Base-by-base conservation (phyloP, 2,113 vertebrate genomes). In the Triplophysa dalaica region DNA sequence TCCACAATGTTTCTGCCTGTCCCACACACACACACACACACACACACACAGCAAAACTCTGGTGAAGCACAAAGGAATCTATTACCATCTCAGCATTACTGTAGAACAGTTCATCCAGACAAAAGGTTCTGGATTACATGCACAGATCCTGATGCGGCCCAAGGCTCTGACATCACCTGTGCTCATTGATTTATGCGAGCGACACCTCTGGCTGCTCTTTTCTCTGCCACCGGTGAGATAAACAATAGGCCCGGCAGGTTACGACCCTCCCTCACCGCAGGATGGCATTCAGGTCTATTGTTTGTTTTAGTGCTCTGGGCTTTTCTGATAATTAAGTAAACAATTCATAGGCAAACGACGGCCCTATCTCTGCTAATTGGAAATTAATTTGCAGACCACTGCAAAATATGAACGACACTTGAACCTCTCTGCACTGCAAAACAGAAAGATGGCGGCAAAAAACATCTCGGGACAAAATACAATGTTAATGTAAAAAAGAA, bases 191-290 rank as follows among this genome's bases (percentile, higher is more conserved):
- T 72, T 67, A 81, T 64, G 60, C 60, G 38, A 56, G 33, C 26
- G 62, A 81, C 79, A 81, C 79, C 79, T 81, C 79, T 48, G 13
- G 38, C 79, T 75, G 70, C 29, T 81, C 79, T 75, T 74, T 81
- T 81, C 70, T 63, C 70, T 58, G 70, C 50, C 17, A 21, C 21
- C 33, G 38, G 19, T 26, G 58, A 17, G 33, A 48, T 21, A 75
- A 19, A 81, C 70, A 81, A 81, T 33, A 45, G 70, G 63, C n/a
- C 24, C 17, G 2, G 38, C 5, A 14, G 48, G 13, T 58, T 66
- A 21, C 33, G 43, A 22, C 79, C 52, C 63, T 65, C 69, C 67
- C 63, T 75, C 62, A 66, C 79, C 48, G 2, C 52, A 81, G 79
- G 79, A 10, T n/a, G 48, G 33, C 70, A 81, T 81, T 81, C 78